A percentile compares a stretch with the other conserved stretches of the same genome.
phyloP scores from a whole-genome alignment of 2,113 vertebrate genomes.

The Ameiurus melas region DNA sequence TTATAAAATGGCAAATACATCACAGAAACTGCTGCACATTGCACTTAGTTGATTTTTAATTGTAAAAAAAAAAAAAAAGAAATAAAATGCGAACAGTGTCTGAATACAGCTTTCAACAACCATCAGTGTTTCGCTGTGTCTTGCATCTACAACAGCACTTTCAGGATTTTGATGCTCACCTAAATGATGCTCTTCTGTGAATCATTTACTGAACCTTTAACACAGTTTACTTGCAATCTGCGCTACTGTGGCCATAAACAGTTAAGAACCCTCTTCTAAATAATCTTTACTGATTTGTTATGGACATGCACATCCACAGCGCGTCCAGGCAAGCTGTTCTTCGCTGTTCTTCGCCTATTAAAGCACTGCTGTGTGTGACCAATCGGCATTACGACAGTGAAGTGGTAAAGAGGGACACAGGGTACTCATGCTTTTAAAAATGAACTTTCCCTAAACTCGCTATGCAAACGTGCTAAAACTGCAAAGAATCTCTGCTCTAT shows the following conservation, averaged over 20 bases:
- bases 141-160: not conserved
- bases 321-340: not conserved
- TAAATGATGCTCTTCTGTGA: not conserved
- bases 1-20: not conserved
- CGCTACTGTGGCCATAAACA: not conserved
- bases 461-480: slow-evolving; percentile 74
- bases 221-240: not conserved
- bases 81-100: not conserved
- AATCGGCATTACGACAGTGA: slow-evolving; percentile 58
- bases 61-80: no score
- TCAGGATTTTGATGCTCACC: not conserved
- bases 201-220: not conserved
- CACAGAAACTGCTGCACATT: not conserved
- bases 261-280: slow-evolving; percentile 8
- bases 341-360: slow-evolving; percentile 21
- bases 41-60: not conserved
- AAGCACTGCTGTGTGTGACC: slow-evolving; percentile 56
- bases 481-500: slow-evolving; percentile 71
- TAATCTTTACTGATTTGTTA: slow-evolving; percentile 2
- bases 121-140: not conserved
- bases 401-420: slow-evolving; percentile 55
- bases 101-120: not conserved
- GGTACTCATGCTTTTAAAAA: slow-evolving; percentile 66
- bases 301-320: not conserved
- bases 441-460: slow-evolving; percentile 75